Evolutionary conservation across 2,888 invertebrate species (phyloP).

Genomic region (Platerodrilus igneus): DNA sequence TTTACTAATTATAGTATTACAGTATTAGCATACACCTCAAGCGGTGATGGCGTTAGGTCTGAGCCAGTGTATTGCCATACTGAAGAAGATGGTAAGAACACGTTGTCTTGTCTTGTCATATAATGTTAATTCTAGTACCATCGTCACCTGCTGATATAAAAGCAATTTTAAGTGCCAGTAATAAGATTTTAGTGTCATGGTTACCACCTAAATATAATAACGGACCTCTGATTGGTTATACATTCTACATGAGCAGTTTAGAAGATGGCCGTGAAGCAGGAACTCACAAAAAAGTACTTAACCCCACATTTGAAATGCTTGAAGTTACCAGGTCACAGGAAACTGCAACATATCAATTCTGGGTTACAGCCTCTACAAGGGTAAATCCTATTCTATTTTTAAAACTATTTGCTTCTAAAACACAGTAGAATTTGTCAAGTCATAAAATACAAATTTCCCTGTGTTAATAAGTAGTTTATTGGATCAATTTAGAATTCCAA

Average conservation of each 20-base stretch:
- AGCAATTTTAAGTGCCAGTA: conserved; percentile 79
- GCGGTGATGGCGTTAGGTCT: conserved; percentile 85
- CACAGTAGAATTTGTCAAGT: too few species aligned
- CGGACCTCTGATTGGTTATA: conserved; percentile 78
- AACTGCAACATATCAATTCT: conserved; percentile 69
- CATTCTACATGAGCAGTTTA: conserved; percentile 75
- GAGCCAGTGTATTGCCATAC: conserved; percentile 81
- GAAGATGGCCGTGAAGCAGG: conserved; percentile 76
- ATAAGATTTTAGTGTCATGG: conserved; percentile 86
- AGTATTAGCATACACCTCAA: conserved; percentile 81
- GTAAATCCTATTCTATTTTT: conserved; percentile 34
- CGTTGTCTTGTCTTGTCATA: neutral
- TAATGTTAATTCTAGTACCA: conserved; percentile 60
- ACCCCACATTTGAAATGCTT: conserved; percentile 64
- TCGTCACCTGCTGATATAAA: conserved; percentile 87
- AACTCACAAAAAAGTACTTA: conserved; percentile 69
- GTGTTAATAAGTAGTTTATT: too few species aligned
- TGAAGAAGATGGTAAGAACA: conserved; percentile 74
- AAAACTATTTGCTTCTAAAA: too few species aligned
- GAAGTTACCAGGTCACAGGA: conserved; percentile 68
- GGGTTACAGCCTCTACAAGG: conserved; percentile 73
- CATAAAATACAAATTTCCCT: too few species aligned
- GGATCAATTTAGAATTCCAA: too few species aligned
- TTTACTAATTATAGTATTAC: conserved; percentile 91
- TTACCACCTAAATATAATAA: conserved; percentile 79